Evolutionary conservation across 2,113 vertebrate species (phyloP), one percentile per base, ranked within the genome.

Genomic region (Amazona guildingii): DNA sequence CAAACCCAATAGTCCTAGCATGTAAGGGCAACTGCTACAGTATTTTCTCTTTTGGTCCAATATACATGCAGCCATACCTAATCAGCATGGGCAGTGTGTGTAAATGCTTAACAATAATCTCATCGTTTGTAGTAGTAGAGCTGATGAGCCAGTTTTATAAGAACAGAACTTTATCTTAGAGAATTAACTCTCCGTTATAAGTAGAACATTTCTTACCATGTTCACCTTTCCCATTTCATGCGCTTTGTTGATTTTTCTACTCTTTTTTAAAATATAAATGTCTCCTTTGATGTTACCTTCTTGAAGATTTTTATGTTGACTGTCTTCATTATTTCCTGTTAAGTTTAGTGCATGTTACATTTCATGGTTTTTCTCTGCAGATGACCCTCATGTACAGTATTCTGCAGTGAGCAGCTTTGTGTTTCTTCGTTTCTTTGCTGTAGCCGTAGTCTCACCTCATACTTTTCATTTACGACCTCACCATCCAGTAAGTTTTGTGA

Each of bases 361-460:
- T 85, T 98, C 97, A 96, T 96, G 96, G 68, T 97, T 98, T 97
- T 96, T 98, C 73, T 96, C 96, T 96, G 86, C 98, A 99, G 99
- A 98, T 94, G 99, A 99, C 97, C 99, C 99, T 92, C 99, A 99
- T 96, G 99, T 99, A 96, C 99, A 99, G 97, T 99, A 99, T 97
- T 99, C 99, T 33, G 99, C 99, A 63, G 99, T 99, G 95, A 99
- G 99, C 98, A 99, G 99, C 98, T 99, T 99, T 97, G 99, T 99
- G 95, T 99, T 99, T 96, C 98, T 99, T 97, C 99, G 99, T 91
- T 99, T 99, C 98, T 99, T 99, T 96, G 99, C 99, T 64, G 99
- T 99, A 88, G 99, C 99, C 64, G 99, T 99, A 96, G 98, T 99
- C 78, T 99, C 99, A 91, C 99, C 99, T 95, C 99, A 99, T 98